Base-by-base conservation (phyloP, 2,888 invertebrate genomes). In the Apamea epomidion region DNA sequence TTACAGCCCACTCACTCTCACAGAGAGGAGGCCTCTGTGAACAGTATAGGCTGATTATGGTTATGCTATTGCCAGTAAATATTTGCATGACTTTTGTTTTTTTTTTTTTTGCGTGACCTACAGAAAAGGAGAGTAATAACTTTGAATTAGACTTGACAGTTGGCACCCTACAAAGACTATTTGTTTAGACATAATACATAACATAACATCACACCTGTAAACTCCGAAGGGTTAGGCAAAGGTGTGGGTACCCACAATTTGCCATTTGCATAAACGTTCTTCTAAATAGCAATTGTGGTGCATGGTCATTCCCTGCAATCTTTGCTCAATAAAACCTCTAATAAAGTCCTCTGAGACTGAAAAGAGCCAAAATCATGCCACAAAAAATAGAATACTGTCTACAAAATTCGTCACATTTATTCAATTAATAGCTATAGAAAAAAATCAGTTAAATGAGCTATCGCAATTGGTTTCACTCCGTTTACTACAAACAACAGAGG, bases 381-480 rank as follows among this genome's bases (percentile, higher is more conserved):
- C 64, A 54, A 71, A 80, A 65, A 81, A 18, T n/a, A 4, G 18
- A 67, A 72, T 65, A 58, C 65, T 62, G n/a, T 48, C 48, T 25
- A 79, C 37, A 65, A 48, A 84, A 79, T 82, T 84, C 67, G 72
- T 48, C 62, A 72, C 62, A 86, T 68, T 83, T 82, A 69, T 82
- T 77, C 72, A 83, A 75, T 75, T 86, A 84, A 42, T 18, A 29
- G 18, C n/a, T 14, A 68, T 16, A 62, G 21, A 62, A 68, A 82
- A 76, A 86, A 58, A 6, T 16, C 48, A 67, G 18, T 16, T 69
- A 85, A 87, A 84, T 85, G 54, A 82, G 69, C 70, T 74, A 73
- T 83, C 51, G 79, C 69, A 78, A 90, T 89, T 85, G 68, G 90
- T 90, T 80, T 83, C 88, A 89, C 85, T 90, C 88, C 85, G 76